A percentile compares a stretch with the other conserved stretches of the same genome.
These are phyloP conservation scores for Hydrozoanthus gracilis DNA, from an alignment of 92 coral and sea anemone genomes.

Conservation along the genomic window DNA sequence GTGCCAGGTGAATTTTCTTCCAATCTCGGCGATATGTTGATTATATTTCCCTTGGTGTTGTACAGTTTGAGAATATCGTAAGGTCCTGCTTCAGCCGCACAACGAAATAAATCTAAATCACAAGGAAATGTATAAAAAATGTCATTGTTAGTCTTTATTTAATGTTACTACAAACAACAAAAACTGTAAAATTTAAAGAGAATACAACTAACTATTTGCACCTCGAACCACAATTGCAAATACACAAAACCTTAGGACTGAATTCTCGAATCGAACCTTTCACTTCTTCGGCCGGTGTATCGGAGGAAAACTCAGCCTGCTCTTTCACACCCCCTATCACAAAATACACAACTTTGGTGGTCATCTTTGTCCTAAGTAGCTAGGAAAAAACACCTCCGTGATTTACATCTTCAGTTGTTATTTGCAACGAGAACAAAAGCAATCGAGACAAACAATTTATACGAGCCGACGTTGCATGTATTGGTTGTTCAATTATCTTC, in stretches of 20 bases:
- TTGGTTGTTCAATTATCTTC: background rate
- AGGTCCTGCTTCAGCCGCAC: slow-evolving; percentile 93
- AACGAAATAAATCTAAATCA: slow-evolving; percentile 77
- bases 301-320: slow-evolving; percentile 81
- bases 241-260: background rate
- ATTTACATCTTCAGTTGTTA: slow-evolving; percentile 52
- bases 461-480: background rate
- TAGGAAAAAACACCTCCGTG: slow-evolving; percentile 18
- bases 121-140: background rate
- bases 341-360: slow-evolving; percentile 86
- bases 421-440: slow-evolving; percentile 11
- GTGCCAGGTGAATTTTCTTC: slow-evolving; percentile 80
- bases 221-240: background rate
- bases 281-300: slow-evolving; percentile 81
- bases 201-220: background rate
- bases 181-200: background rate
- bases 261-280: slow-evolving; percentile 64
- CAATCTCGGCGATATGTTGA: slow-evolving; percentile 78
- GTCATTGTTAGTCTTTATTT: background rate
- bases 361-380: slow-evolving; percentile 53
- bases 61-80: slow-evolving; percentile 84
- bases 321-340: slow-evolving; percentile 82
- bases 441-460: too few relatives aligned
- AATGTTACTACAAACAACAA: slow-evolving; percentile 21
- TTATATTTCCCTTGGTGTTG: slow-evolving; percentile 83